Base-by-base conservation (phyloP, 2,888 invertebrate species). In the Oscheius onirici region DNA sequence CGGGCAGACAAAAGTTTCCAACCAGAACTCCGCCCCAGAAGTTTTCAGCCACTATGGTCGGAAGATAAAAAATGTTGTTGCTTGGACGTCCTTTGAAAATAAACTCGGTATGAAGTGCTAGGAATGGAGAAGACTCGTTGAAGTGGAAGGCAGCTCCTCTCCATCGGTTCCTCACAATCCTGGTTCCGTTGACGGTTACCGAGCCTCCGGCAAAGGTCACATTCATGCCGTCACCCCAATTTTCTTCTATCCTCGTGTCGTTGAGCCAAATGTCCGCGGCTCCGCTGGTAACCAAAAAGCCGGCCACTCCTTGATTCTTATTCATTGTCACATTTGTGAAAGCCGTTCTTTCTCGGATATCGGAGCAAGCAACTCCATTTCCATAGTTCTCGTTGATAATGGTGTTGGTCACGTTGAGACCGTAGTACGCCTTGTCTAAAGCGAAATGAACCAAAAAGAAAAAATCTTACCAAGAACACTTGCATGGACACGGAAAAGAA, bases 241-340 rank as follows among this genome's bases (percentile, higher is more conserved):
- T 99, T 82, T 94, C 93, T 20, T 93, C 93, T 79, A 99, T 92
- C 83, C 92, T 44, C 5, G 95, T 94, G 83, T 93, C 92, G 22
- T 97, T 96, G 2, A 99, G 91, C 88, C 97, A 95, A 0, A 99
- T 91, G 88, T 97, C 95, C 0, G 95, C 95, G 0, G 93, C 95
- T 1, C 97, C 99, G 82, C 92, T 93, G 1, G 92, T 60, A 3
- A 80, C 76, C 17, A 73, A 51, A 46, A 80, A 76, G 2, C 83
- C 86, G 22, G 86, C 86, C 51, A 81, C 69, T 65, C 85, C 85
- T 72, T 86, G 80, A 67, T 88, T 88, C 54, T 75, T 73, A 26
- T 73, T 74, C 15, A 88, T 46, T 0, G 85, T 86, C 41, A 87
- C 87, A 75, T 88, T 87, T 11, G 82, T 80, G 15, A 87, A 51